Evolutionary conservation across 2,113 vertebrate genomes (phyloP), one percentile per base, ranked within the genome.

Genomic region (Ctenomys sociabilis): DNA sequence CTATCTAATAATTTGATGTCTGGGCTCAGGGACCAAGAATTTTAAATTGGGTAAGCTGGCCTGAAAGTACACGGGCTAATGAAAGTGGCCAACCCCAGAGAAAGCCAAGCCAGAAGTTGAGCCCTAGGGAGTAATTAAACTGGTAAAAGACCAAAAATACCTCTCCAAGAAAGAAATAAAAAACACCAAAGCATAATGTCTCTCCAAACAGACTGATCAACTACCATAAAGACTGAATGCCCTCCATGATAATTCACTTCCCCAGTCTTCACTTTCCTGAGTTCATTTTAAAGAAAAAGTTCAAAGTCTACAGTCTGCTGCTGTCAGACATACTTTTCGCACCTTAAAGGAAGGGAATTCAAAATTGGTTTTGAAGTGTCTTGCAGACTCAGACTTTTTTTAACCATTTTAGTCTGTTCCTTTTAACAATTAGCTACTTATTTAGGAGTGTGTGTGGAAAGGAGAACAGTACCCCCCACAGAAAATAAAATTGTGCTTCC

Each of bases 361-460:
- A 95, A 89, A 97, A 95, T 93, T 77, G 93, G 95, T 96, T 97
- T 96, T 97, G 96, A 97, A 98, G 91, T 97, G 94, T 97, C 95
- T 96, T 97, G 90, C 88, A 95, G 96, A 96, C 85, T 85, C 82
- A 95, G 91, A 85, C 91, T 87, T 94, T 52, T 88, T 87, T 78
- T 40, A 97, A 95, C 84, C 93, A 91, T 72, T 97, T 96, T 96
- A 80, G 77, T 95, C 93, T 93, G 89, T 83, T 95, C 89, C 95
- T 95, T 98, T 97, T 92, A 96, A 97, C 96, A 98, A 97, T 97
- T 97, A 97, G 94, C 85, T 96, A 92, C 96, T 97, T 98, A 97
- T 96, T 97, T 97, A 95, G 85, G 85, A 95, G 93, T 92, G 75
- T 83, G 68, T 90, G 90, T 70, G 90, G 72, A 85, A 95, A 82